Evolutionary conservation across 2,888 invertebrate genomes (phyloP), one percentile per base, ranked within the genome.

Genomic region (Chydorus sphaericus): DNA sequence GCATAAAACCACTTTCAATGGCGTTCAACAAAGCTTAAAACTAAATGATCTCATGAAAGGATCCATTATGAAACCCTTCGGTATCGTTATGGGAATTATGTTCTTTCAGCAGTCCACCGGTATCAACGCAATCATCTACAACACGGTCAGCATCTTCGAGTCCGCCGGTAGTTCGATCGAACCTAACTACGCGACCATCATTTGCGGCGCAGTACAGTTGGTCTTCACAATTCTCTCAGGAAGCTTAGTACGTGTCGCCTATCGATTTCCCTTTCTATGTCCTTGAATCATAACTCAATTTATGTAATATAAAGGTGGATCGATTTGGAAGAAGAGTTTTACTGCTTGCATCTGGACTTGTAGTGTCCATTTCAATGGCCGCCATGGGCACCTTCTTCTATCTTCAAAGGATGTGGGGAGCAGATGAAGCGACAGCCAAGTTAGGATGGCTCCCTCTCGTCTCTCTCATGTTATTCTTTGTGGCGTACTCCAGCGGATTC

Each of bases 31-130:
- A 18, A 14, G 18, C 3, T 38, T 53, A n/a, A 38, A 66, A 44
- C 56, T 68, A 0, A 65, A 75, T 52, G 85, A 88, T 65, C 71
- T 92, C 11, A 77, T 85, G 62, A 57, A 57, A 33, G 53, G 49
- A 2, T 53, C 53, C 4, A 54, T 60, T 11, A 52, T 53, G 39
- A 55, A 56, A 51, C 60, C 60, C 3, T 28, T 60, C n/a, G 11
- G 33, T 4, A 56, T 59, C 23, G 49, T 58, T n/a, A 44, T 59
- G 31, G 58, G 50, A 5, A 54, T 60, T 14, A 56, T 61, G 57
- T 57, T 59, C 38, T 59, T 59, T 44, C 60, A 61, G 56, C 60
- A 60, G 50, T 57, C 59, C 23, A 48, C 54, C 16, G 61, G 61
- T 10, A 56, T 56, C 36, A 58, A 59, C 29, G 59, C 54, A 6